Conservation (phyloP, 2,797 vertebrate species). For the Oreonectes daqikongensis region DNA sequence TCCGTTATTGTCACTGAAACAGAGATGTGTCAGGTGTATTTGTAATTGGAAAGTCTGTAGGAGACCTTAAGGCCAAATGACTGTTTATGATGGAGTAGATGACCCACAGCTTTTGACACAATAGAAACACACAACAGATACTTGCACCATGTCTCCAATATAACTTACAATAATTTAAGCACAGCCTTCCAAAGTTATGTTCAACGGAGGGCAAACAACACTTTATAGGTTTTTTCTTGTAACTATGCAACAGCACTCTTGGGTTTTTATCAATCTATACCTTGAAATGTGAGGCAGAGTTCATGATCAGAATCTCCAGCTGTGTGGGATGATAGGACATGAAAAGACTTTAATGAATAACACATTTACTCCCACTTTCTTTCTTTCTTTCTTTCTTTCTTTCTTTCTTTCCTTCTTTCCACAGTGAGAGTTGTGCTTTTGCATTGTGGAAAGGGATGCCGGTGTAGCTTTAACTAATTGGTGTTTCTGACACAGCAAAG, state of each 20-base stretch:
- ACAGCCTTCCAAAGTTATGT: no score
- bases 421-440: constrained; percentile 8
- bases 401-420: constrained; percentile 17
- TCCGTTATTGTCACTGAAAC: neutral
- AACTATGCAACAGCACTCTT: constrained; percentile 52
- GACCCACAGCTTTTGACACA: no score
- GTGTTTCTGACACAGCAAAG: constrained; percentile 10
- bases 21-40: neutral
- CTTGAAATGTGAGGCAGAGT: constrained; percentile 50
- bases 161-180: constrained; percentile 28
- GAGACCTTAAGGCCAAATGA: neutral
- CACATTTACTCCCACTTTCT: no score
- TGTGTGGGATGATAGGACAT: constrained; percentile 57
- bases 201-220: neutral
- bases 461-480: constrained; percentile 16
- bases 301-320: constrained; percentile 48
- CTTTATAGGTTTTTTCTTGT: no score
- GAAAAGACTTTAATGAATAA: constrained; percentile 57
- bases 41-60: neutral
- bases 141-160: neutral
- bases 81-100: neutral
- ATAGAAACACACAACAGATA: no score
- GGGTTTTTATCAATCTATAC: constrained; percentile 35
- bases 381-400: constrained; percentile 1
- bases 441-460: constrained; percentile 2